Percentiles rank a stretch among this genome's conserved stretches.
These are phyloP conservation scores for Gymnocypris eckloni DNA, from an alignment of 2,797 vertebrate genomes.

Conservation along the genomic window DNA sequence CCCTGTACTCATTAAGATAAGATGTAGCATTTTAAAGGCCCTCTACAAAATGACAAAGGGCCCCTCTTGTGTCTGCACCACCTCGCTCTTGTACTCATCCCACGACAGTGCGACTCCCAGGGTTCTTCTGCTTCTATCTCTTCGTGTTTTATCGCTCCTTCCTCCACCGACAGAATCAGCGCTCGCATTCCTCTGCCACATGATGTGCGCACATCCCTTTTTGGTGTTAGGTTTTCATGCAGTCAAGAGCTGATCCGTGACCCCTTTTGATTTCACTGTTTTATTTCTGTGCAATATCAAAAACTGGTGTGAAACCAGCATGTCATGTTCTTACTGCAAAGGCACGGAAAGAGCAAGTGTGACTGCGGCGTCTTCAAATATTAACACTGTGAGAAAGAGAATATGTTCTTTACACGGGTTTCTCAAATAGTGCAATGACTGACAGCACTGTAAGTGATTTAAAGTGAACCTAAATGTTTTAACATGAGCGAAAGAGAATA, in stretches of 20 bases:
- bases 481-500: slow-evolving; percentile 3
- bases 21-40: slow-evolving; percentile 71
- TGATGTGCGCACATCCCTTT: not conserved
- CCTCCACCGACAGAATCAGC: slow-evolving; percentile 40
- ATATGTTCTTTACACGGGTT: not conserved
- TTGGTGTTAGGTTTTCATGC: slow-evolving; percentile 26
- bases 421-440: not conserved
- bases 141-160: slow-evolving; percentile 56
- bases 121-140: slow-evolving; percentile 52
- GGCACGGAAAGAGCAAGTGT: slow-evolving; percentile 4
- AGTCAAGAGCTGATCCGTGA: slow-evolving; percentile 27
- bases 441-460: not conserved
- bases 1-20: slow-evolving; percentile 82
- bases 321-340: slow-evolving; percentile 9
- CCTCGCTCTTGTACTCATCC: slow-evolving; percentile 57
- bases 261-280: slow-evolving; percentile 23
- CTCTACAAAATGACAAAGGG: slow-evolving; percentile 80
- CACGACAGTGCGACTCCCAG: slow-evolving; percentile 50
- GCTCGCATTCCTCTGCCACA: slow-evolving; percentile 55
- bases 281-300: not conserved
- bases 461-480: slow-evolving; percentile 10
- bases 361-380: slow-evolving; percentile 57
- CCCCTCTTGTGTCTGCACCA: slow-evolving; percentile 75
- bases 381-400: slow-evolving; percentile 54
- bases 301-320: not conserved